A percentile compares a stretch with the other conserved stretches of the same genome.
Evolutionary conservation across 2,888 invertebrate genomes (phyloP).

Genomic region (Geotrupes spiniger): DNA sequence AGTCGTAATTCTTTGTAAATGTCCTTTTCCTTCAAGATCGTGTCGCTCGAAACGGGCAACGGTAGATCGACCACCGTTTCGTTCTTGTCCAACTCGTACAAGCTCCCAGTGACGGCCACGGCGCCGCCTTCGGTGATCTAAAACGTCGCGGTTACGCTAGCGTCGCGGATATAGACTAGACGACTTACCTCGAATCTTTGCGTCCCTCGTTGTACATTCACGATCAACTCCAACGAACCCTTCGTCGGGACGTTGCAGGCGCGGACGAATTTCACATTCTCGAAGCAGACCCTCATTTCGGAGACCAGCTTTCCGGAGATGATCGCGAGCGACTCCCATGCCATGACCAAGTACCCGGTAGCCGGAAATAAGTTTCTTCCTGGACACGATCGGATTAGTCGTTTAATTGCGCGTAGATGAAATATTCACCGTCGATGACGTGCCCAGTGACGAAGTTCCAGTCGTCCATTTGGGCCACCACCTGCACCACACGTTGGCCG

Average conservation of each 20-base stretch:
- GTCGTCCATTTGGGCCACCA: slow-evolving; percentile 63
- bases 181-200: slow-evolving; percentile 38
- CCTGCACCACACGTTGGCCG: slow-evolving; percentile 61
- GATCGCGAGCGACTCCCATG: slow-evolving; percentile 57
- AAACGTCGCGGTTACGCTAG: slow-evolving; percentile 1
- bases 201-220: slow-evolving; percentile 33
- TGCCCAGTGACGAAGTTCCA: slow-evolving; percentile 76
- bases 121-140: slow-evolving; percentile 66
- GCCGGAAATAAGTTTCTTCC: slow-evolving; percentile 57
- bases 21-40: slow-evolving; percentile 55
- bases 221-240: slow-evolving; percentile 32
- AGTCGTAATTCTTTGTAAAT: slow-evolving; percentile 67
- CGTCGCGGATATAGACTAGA: neutral
- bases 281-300: slow-evolving; percentile 56
- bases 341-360: slow-evolving; percentile 54
- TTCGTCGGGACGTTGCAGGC: slow-evolving; percentile 56
- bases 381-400: slow-evolving; percentile 25
- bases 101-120: slow-evolving; percentile 65
- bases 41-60: neutral
- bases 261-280: slow-evolving; percentile 58
- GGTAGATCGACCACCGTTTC: neutral
- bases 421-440: slow-evolving; percentile 84
- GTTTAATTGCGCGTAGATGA: no score
- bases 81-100: slow-evolving; percentile 48
- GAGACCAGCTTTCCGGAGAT: slow-evolving; percentile 42